Evolutionary conservation across 2,797 vertebrate genomes (phyloP), one percentile per base, ranked within the genome.

Genomic region (Apogon talboti): DNA sequence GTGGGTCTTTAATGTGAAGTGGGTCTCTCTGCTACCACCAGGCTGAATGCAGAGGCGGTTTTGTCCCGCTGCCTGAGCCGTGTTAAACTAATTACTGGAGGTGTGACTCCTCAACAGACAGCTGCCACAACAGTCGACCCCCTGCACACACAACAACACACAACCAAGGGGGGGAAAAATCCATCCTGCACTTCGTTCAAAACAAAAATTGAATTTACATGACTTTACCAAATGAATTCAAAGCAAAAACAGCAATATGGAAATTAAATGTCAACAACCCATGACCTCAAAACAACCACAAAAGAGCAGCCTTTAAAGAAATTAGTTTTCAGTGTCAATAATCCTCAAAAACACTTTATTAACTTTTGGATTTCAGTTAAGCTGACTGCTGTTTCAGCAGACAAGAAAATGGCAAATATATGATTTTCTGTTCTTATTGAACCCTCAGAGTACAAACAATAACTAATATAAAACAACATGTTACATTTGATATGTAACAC

Each of bases 1-100:
- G 59, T 76, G 81, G 78, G 81, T 79, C 79, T 87, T 84, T 80
- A 82, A 81, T 61, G 81, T 66, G 62, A 69, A 78, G 54, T 35
- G 77, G 55, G 84, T 86, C 67, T 78, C 52, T 78, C 65, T 81
- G 72, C 70, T 81, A 74, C 77, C 72, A 81, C 65, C 75, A 60
- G 68, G 61, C 66, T 41, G 66, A 15, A 56, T 16, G 81, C 60
- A 76, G 70, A 75, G 65, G 78, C 52, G 35, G 54, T 87, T 86
- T 81, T 71, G 79, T 85, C 81, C 81, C 24, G 76, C 81, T 81
- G 86, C 70, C 84, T 52, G 65, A 59, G 85, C 76, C 48, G 76
- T 87, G 87, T 89, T 92, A 90, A 92, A 93, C 87, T 85, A 91
- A 93, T 92, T 91, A 91, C 76, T 75, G 82, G 88, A 93, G 90